phyloP scores from a whole-genome alignment of 2,797 vertebrate species.

The Danio jaintianensis region DNA sequence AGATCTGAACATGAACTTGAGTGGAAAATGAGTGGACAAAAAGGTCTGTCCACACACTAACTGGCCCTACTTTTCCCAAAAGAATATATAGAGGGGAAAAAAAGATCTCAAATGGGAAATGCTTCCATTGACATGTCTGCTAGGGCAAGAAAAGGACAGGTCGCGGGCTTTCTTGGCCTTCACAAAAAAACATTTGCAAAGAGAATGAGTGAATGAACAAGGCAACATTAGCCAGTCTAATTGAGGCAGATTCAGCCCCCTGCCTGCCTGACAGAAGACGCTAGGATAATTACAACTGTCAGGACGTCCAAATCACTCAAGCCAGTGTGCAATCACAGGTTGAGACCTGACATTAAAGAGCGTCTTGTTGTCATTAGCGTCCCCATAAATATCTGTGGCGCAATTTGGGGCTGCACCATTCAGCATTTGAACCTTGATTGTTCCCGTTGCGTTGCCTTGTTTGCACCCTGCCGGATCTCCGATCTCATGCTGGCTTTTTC shows the following conservation, averaged over 20 bases:
- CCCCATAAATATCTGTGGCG: conserved; percentile 56
- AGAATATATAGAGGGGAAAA: neutral
- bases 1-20: conserved; percentile 7
- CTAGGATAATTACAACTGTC: conserved; percentile 72
- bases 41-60: conserved; percentile 22
- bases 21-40: conserved; percentile 30
- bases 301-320: conserved; percentile 69
- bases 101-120: conserved; percentile 8
- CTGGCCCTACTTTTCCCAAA: conserved; percentile 29
- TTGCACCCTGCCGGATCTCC: neutral
- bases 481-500: conserved; percentile 16
- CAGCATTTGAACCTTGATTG: neutral
- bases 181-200: conserved; percentile 14
- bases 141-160: neutral
- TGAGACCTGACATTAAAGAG: conserved; percentile 66
- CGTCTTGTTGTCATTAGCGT: conserved; percentile 61
- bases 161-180: conserved; percentile 30
- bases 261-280: conserved; percentile 65
- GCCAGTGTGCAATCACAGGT: conserved; percentile 65
- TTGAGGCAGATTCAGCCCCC: conserved; percentile 75
- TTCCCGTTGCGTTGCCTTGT: conserved; percentile 24
- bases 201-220: conserved; percentile 53
- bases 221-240: conserved; percentile 71
- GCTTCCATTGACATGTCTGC: neutral
- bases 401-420: conserved; percentile 46